Evolutionary conservation across 1,140 invertebrate genomes (phyloP).

Genomic region (Drosophila micromelanica): DNA sequence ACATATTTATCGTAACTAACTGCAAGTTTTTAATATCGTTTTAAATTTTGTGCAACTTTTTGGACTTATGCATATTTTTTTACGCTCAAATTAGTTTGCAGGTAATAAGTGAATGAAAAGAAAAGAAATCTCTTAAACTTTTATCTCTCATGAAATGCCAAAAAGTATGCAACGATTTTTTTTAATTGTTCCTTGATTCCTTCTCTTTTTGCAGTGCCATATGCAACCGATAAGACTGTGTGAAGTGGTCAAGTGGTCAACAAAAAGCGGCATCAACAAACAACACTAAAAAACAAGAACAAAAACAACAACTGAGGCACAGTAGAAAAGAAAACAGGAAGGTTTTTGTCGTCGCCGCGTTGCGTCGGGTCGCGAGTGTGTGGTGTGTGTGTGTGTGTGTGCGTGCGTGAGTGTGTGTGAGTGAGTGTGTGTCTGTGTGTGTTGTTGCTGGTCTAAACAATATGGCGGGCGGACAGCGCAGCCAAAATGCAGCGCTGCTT

Average conservation of each 20-base stretch:
- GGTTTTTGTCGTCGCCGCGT: slow-evolving; percentile 6
- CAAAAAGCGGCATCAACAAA: slow-evolving; percentile 32
- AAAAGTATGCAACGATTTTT: slow-evolving; percentile 5
- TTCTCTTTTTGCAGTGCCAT: slow-evolving; percentile 67
- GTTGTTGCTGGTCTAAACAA: slow-evolving; percentile 17
- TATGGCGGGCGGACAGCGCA: slow-evolving; percentile 59
- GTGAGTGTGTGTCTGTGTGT: slow-evolving; percentile 5
- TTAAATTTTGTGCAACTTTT: too few species aligned
- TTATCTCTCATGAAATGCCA: not conserved
- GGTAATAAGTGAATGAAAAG: too few species aligned
- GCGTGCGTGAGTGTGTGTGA: slow-evolving; percentile 28
- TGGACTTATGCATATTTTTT: too few species aligned
- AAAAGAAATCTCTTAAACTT: too few species aligned
- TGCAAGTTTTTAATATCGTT: too few species aligned
- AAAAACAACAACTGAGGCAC: slow-evolving; percentile 5
- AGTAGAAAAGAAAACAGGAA: not conserved
- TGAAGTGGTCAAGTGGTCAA: slow-evolving; percentile 67
- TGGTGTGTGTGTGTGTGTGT: slow-evolving; percentile 14
- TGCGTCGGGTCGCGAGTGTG: slow-evolving; percentile 16
- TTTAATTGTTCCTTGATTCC: not conserved
- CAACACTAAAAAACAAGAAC: slow-evolving; percentile 9
- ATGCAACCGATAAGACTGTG: slow-evolving; percentile 81
- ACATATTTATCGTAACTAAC: too few species aligned
- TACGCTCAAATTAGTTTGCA: too few species aligned
- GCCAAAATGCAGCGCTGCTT: slow-evolving; percentile 38